Base-by-base conservation (phyloP, 2,888 invertebrate genomes). In the Ariolimax columbianus region DNA sequence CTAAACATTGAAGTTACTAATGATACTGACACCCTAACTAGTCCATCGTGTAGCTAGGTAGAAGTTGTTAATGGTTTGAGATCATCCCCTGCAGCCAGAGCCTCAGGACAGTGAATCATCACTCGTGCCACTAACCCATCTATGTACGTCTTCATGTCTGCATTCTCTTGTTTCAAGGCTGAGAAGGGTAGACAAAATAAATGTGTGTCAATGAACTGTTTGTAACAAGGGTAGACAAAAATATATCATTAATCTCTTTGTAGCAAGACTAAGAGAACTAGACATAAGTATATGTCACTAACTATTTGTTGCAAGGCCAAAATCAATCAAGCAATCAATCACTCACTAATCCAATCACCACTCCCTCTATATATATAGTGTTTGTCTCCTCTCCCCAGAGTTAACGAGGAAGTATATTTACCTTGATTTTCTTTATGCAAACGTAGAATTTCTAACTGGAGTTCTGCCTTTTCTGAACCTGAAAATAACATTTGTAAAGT, bases 81-180 rank as follows among this genome's bases (percentile, higher is more conserved):
- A 36, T 84, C 86, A 68, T 84, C 86, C 51, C 84, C 84, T n/a
- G 87, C 87, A 23, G 85, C 90, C 68, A 94, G 87, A 0, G 92
- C 92, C 79, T 94, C 93, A 0, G 94, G 94, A 87, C 94, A 93
- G 77, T 91, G 90, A 33, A 88, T 75, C 87, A 94, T 91, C 59
- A 93, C 93, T 84, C 91, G 90, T 47, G 92, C 89, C 14, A 94
- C 90, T 51, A 94, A 87, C 72, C 90, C 90, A 82, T 93, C 93
- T 47, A 94, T 93, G 90, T 94, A 94, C 0, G 84, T 84, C 73
- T 91, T 91, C 92, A 93, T 91, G 83, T 91, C 90, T n/a, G 88
- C 87, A 85, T 93, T 93, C 84, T 93, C 91, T 81, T 91, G 90
- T 79, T 90, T 89, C 82, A 93, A 88, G 30, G 88, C 92, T 82